These are phyloP conservation scores for Propithecus coquereli DNA, from an alignment of 2,113 vertebrate genomes.

Conservation along the genomic window DNA sequence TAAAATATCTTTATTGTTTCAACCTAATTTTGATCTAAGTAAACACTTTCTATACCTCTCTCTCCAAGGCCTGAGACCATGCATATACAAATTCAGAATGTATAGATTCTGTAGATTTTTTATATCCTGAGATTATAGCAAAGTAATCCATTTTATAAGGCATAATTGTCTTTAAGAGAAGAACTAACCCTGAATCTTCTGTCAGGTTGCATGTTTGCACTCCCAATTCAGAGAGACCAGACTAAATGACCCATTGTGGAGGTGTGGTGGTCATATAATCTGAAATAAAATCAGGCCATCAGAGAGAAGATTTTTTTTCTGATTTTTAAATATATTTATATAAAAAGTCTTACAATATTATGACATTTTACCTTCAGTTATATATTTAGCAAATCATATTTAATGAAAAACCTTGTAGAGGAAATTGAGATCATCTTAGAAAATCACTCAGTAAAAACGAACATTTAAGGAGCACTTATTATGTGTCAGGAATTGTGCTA, in stretches of 20 bases:
- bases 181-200: neutral
- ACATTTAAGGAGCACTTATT: neutral
- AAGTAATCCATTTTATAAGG: neutral
- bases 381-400: neutral
- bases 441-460: neutral
- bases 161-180: neutral
- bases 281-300: neutral
- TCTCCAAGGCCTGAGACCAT: neutral
- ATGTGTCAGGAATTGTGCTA: neutral
- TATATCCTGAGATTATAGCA: neutral
- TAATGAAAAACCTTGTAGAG: neutral
- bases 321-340: neutral
- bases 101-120: neutral
- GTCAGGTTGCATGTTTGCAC: neutral
- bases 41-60: neutral
- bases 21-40: neutral
- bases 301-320: neutral
- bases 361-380: neutral
- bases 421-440: neutral
- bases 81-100: neutral
- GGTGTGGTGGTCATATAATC: neutral
- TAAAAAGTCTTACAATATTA: neutral
- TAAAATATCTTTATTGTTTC: neutral
- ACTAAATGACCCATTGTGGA: neutral
- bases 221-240: neutral